phyloP scores from a whole-genome alignment of 2,113 vertebrate genomes.

The Callopanchax toddi region DNA sequence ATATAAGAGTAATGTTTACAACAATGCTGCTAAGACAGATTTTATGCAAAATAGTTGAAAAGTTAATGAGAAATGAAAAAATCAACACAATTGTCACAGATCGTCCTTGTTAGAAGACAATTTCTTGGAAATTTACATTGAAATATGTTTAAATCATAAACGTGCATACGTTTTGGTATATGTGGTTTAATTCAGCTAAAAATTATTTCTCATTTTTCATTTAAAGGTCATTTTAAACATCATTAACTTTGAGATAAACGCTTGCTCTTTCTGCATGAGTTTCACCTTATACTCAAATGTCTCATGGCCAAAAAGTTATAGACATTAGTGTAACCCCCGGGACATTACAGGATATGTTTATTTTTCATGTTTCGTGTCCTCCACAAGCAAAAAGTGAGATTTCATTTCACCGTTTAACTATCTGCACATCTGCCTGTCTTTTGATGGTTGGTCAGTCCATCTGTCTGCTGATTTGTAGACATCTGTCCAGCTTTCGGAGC shows the following conservation, averaged over 20 bases:
- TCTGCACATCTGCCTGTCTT: constrained; percentile 52
- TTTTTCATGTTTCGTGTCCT: constrained; percentile 25
- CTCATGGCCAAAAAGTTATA: not conserved
- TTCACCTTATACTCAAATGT: not conserved
- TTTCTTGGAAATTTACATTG: too few species aligned
- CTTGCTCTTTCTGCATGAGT: not conserved
- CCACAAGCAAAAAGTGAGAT: constrained; percentile 26
- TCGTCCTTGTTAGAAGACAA: too few species aligned
- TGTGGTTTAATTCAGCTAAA: too few species aligned
- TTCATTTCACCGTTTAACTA: constrained; percentile 35
- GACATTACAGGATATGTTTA: constrained; percentile 28
- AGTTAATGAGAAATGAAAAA: too few species aligned
- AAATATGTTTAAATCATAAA: too few species aligned
- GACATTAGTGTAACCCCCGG: constrained; percentile 7
- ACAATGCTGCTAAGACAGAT: too few species aligned
- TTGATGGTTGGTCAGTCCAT: constrained; percentile 67
- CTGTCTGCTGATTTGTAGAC: constrained; percentile 64
- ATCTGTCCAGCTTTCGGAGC: constrained; percentile 55
- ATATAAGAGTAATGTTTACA: too few species aligned
- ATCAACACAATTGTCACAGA: too few species aligned
- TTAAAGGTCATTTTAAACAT: not conserved
- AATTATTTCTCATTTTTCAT: too few species aligned
- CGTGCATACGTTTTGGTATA: too few species aligned
- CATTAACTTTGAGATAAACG: not conserved
- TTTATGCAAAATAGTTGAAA: too few species aligned